Base-by-base conservation (phyloP, 1,140 invertebrate species). In the Amphibalanus amphitrite region DNA sequence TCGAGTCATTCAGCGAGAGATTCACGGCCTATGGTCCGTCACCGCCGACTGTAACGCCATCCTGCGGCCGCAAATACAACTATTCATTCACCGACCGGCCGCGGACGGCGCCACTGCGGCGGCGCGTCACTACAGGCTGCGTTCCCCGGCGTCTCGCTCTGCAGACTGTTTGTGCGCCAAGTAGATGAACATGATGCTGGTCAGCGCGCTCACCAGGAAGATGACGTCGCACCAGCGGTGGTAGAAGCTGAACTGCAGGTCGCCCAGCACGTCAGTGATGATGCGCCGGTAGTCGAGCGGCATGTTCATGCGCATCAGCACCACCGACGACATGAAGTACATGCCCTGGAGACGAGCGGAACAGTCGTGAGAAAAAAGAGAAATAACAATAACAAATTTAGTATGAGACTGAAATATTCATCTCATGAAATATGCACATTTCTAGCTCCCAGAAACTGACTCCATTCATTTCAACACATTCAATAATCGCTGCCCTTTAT, bases 161-260 rank as follows among this genome's bases (percentile, higher is more conserved):
- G 65, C 29, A n/a, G 86, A 87, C 79, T 90, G 89, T 77, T 93
- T 94, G 79, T 95, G 93, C 26, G 93, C 93, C 70, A 97, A 82
- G 83, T 97, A 99, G 29, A 99, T 82, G 77, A 98, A 97, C 73
- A 90, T 87, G 78, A 99, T 97, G 74, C 93, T 97, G 28, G 93
- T 92, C 67, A 99, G 80, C 0, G 97, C 97, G 77, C 93, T 97
- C 33, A 99, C 89, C 69, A 99, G 85, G 81, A 99, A 99, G 80
- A 99, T 99, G 0, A 99, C 95, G 83, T 99, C 97, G 82, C 99
- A 99, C 97, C 97, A 99, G 69, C 97, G 86, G 82, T 99, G 97
- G 80, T 99, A 99, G 84, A 99, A 38, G 33, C 33, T 38, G 33
- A 38, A 38, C 33, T 38, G 33, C 4, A 38, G 33, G 33, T 67